Conservation (phyloP, 2,797 vertebrate species). For the Phylloscopus collybita region DNA sequence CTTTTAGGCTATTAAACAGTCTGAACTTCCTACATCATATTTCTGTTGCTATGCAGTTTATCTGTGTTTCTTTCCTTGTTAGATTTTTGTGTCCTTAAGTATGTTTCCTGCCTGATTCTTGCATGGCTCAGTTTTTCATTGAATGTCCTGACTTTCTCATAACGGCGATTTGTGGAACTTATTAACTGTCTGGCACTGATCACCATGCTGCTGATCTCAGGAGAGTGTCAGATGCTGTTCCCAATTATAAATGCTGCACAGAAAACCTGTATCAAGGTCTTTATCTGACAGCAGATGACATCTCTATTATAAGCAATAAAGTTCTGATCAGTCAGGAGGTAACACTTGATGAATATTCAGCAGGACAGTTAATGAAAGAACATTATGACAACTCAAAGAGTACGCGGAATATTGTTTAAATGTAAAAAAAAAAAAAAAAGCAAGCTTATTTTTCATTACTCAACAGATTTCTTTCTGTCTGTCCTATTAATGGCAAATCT, state of each 20-base stretch:
- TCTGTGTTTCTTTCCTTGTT: not conserved
- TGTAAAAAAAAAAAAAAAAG: not conserved
- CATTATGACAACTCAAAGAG: not conserved
- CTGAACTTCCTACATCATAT: not conserved
- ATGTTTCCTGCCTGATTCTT: not conserved
- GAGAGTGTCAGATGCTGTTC: not conserved
- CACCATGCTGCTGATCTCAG: not conserved
- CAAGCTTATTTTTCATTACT: not conserved
- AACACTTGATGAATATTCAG: not conserved
- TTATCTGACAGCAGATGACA: not conserved
- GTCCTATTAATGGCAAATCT: not conserved
- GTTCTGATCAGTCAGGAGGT: not conserved
- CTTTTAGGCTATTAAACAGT: not conserved
- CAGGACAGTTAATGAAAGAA: not conserved
- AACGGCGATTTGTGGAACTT: not conserved
- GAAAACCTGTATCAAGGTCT: not conserved
- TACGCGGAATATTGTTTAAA: not conserved
- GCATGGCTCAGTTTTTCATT: not conserved
- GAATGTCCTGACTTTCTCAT: not conserved
- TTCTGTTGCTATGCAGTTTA: not conserved
- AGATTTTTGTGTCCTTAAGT: not conserved
- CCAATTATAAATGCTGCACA: not conserved
- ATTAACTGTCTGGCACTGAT: not conserved
- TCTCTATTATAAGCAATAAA: not conserved
- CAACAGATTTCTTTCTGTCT: not conserved